Conservation (phyloP, 1,140 invertebrate genomes). For the Daktulosphaira vitifoliae region DNA sequence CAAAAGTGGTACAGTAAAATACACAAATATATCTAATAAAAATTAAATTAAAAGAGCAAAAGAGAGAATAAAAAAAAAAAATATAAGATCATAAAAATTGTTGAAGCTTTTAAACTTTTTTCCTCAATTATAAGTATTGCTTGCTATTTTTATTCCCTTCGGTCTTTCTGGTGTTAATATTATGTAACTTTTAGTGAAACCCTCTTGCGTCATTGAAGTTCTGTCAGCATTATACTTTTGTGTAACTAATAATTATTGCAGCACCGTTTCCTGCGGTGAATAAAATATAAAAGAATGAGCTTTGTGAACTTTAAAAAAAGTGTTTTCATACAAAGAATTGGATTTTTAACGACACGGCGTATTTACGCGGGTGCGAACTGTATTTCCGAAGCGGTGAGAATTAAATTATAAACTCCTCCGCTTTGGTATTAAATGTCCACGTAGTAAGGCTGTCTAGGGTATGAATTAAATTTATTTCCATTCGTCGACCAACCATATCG, state of each 20-base stretch:
- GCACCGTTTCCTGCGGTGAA: background rate
- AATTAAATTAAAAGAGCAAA: too few species aligned
- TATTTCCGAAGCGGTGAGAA: conserved; percentile 16
- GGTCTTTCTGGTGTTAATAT: background rate
- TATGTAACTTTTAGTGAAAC: too few species aligned
- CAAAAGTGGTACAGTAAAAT: too few species aligned
- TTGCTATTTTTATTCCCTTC: background rate
- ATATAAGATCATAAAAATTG: background rate
- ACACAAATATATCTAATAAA: too few species aligned
- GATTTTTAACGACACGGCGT: conserved; percentile 10
- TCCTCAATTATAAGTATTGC: background rate
- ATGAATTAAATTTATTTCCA: too few species aligned
- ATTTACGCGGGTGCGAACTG: background rate
- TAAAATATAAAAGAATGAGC: conserved; percentile 20
- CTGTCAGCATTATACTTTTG: too few species aligned
- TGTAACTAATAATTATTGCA: conserved; percentile 19
- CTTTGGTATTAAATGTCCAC: background rate
- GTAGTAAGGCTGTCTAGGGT: too few species aligned
- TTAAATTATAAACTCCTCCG: conserved; percentile 3
- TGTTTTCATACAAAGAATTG: background rate
- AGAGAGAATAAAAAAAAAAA: too few species aligned
- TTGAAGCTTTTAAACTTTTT: conserved; percentile 2
- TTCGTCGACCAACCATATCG: background rate
- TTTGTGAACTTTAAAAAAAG: conserved; percentile 10
- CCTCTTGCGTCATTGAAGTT: too few species aligned